These are phyloP conservation scores for Tenthredo livida DNA, from an alignment of 2,888 invertebrate genomes.

Conservation along the genomic window DNA sequence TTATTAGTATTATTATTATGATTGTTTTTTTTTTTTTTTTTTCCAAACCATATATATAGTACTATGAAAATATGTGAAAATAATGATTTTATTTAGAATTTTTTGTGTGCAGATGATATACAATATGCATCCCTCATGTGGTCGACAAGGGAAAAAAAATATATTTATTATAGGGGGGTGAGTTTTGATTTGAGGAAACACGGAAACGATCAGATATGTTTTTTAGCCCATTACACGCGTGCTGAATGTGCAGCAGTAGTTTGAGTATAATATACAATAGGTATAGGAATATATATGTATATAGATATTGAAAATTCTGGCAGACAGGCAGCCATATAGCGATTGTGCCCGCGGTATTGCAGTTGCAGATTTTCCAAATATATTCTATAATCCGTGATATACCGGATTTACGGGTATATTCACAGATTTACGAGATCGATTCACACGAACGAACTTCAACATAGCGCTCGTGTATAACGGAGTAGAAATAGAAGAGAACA, in stretches of 20 bases:
- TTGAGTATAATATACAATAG: not conserved
- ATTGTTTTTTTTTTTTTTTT: too few relatives aligned
- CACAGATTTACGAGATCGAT: slow-evolving; percentile 21
- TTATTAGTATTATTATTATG: too few relatives aligned
- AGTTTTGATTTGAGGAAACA: not conserved
- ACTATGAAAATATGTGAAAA: too few relatives aligned
- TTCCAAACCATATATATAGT: too few relatives aligned
- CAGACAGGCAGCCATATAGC: not conserved
- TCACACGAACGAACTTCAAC: not conserved
- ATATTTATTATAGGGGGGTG: too few relatives aligned
- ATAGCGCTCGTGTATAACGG: not conserved
- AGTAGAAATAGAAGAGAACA: not conserved
- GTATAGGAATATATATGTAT: not conserved
- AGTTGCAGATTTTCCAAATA: not conserved
- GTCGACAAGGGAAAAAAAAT: too few relatives aligned
- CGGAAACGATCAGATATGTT: slow-evolving; percentile 13
- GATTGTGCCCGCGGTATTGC: not conserved
- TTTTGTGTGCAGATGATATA: too few relatives aligned
- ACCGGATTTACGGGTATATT: not conserved
- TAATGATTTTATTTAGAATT: too few relatives aligned
- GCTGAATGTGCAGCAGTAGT: not conserved
- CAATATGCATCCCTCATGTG: too few relatives aligned
- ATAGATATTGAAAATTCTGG: not conserved
- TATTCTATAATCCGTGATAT: not conserved
- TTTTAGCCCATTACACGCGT: not conserved